Percentiles rank a stretch among this genome's conserved stretches.
phyloP scores from a whole-genome alignment of 2,888 invertebrate genomes.

The Anorthoa munda region DNA sequence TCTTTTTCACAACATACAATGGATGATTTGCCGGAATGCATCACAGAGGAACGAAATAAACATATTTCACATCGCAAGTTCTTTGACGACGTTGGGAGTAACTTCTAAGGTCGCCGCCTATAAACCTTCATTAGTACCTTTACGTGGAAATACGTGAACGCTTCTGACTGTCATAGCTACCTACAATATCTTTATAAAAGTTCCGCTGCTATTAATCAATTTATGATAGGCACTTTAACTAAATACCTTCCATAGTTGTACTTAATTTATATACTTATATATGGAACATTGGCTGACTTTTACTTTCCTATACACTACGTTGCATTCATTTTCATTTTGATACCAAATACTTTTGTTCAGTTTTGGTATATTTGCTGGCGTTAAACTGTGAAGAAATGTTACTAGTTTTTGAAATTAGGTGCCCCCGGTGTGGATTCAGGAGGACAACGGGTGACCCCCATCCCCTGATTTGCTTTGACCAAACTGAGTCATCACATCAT shows the following conservation, averaged over 20 bases:
- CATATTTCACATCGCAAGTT: not conserved
- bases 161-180: too few relatives aligned
- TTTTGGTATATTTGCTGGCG: not conserved
- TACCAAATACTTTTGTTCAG: not conserved
- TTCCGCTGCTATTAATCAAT: not conserved
- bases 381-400: not conserved
- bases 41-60: not conserved
- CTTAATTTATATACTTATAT: not conserved
- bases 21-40: not conserved
- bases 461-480: too few relatives aligned
- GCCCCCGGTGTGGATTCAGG: too few relatives aligned
- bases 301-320: not conserved
- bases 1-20: not conserved
- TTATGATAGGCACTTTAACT: constrained; percentile 1
- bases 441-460: too few relatives aligned
- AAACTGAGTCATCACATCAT: too few relatives aligned
- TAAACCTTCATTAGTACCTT: too few relatives aligned
- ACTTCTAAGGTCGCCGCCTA: not conserved
- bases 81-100: not conserved
- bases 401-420: not conserved
- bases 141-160: not conserved
- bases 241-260: not conserved
- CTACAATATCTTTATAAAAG: not conserved
- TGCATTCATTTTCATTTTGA: not conserved
- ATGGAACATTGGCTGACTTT: not conserved